Evolutionary conservation across 2,113 vertebrate genomes (phyloP), one percentile per base, ranked within the genome.

Genomic region (Oceanites oceanicus): DNA sequence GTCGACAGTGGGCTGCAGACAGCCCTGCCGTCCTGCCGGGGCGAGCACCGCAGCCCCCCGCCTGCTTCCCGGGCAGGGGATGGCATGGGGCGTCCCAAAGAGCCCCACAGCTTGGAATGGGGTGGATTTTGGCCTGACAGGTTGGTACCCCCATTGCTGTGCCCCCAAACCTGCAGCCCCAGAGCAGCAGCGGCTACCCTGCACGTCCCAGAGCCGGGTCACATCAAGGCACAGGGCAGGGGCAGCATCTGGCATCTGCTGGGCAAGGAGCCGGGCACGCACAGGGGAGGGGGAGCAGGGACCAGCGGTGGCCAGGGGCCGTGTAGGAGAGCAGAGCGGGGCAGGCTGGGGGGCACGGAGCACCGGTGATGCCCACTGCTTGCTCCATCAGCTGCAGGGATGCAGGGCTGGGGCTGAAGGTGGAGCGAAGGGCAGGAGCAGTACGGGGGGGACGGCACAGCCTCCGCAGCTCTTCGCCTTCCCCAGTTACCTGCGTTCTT

Each of bases 21-120:
- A 17, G 53, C 12, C 13, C 74, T 42, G 85, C 15, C 1, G 1
- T 15, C 53, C 68, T 44, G 78, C 66, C 5, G 0, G 78, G 26
- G 22, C 0, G 1, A 71, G 68, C 19, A 14, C 25, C 1, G 1
- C 44, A 40, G 42, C 40, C 6, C 0, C 6, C 13, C 0, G 2
- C 8, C 71, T 7, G 83, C 77, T 70, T 44, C 42, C 82, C 44
- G 0, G 56, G 32, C 1, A n/a, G 21, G 36, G 49, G 40, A 5
- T 9, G 36, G 68, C 45, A 14, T 0, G 0, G 36, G 45, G 26
- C 1, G 0, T 8, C 59, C 88, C 61, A 12, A 50, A 32, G 15
- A 53, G 13, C 78, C 42, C 50, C 58, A 4, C 8, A 17, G 68
- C 27, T 49, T 63, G 19, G 4, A 11, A 0, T 0, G 5, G 45